These are phyloP conservation scores for Shargacucullia verbasci DNA, from an alignment of 2,888 invertebrate species.

Conservation along the genomic window DNA sequence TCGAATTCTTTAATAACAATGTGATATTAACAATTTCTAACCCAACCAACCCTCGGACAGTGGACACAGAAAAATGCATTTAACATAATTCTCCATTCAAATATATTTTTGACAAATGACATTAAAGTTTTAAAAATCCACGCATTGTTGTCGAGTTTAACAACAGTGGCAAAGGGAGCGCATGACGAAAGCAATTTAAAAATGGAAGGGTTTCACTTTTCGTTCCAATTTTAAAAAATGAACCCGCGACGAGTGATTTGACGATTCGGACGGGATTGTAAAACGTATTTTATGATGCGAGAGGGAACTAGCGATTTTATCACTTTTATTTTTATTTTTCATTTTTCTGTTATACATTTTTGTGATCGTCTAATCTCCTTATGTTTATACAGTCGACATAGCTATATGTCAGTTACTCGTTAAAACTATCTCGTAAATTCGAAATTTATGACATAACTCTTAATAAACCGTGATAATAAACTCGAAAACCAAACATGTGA, in stretches of 20 bases:
- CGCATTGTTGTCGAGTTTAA: conserved; percentile 68
- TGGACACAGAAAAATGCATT: conserved; percentile 17
- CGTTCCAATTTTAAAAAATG: conserved; percentile 86
- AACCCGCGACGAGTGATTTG: conserved; percentile 85
- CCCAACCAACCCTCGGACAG: conserved; percentile 10
- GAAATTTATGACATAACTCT: conserved; percentile 59
- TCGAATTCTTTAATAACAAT: conserved; percentile 4
- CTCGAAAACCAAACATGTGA: conserved; percentile 59
- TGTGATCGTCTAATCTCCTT: conserved; percentile 40
- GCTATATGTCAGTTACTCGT: conserved; percentile 53
- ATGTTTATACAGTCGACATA: conserved; percentile 46
- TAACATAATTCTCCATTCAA: conserved; percentile 60
- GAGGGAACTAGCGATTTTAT: conserved; percentile 66
- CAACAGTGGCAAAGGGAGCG: conserved; percentile 82
- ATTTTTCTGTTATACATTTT: conserved; percentile 37
- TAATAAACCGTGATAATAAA: conserved; percentile 57
- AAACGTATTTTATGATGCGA: conserved; percentile 76
- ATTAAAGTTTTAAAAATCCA: conserved; percentile 63
- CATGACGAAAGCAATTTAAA: conserved; percentile 87
- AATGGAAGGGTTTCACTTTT: conserved; percentile 87
- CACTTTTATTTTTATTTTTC: conserved; percentile 37
- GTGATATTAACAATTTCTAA: not conserved
- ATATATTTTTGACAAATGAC: conserved; percentile 64
- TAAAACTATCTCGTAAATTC: conserved; percentile 53
- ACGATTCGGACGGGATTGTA: conserved; percentile 83